These are phyloP conservation scores for Phyllotis vaccarum DNA, from an alignment of 2,797 vertebrate genomes.

Conservation along the genomic window DNA sequence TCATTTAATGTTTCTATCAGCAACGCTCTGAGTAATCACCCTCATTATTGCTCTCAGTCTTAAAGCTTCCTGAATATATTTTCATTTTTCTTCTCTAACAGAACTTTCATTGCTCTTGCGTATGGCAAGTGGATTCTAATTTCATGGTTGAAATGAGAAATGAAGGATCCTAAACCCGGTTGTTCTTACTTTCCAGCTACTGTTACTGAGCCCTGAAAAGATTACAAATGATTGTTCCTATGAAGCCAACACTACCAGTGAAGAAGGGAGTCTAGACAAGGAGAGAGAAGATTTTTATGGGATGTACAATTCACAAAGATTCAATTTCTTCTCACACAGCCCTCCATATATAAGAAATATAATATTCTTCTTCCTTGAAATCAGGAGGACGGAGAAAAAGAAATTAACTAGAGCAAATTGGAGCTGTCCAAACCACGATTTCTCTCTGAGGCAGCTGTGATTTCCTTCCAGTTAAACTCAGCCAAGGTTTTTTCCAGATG, in stretches of 20 bases:
- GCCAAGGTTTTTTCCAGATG: neutral
- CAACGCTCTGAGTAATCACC: neutral
- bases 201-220: neutral
- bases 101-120: neutral
- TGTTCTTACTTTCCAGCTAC: neutral
- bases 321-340: neutral
- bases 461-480: neutral
- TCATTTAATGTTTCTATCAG: neutral
- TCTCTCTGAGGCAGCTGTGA: neutral
- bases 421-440: neutral
- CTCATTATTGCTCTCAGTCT: neutral
- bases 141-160: neutral
- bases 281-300: neutral
- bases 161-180: neutral
- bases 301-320: neutral
- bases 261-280: neutral
- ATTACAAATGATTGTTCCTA: neutral
- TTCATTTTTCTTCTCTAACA: constrained; percentile 14
- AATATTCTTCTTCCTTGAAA: neutral
- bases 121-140: neutral
- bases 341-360: neutral
- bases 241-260: neutral
- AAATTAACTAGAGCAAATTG: neutral
- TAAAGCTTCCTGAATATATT: neutral
- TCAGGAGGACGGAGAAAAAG: neutral